Evolutionary conservation across 2,888 invertebrate genomes (phyloP).

Genomic region (Nemoura dubitans): DNA sequence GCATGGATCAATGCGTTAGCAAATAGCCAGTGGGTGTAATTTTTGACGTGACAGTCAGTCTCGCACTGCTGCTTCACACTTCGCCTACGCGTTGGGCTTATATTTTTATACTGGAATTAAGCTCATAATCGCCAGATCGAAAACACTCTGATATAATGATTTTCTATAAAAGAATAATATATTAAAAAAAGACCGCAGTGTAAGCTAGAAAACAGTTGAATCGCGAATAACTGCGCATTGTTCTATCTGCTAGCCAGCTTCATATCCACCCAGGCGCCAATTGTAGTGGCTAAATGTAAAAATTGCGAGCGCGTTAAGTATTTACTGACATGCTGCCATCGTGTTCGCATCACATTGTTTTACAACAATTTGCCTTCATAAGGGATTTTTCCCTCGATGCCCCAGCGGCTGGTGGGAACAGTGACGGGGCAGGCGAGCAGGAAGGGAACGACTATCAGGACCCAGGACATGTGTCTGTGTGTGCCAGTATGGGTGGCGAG

Average conservation of each 20-base stretch:
- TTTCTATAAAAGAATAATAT: neutral
- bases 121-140: neutral
- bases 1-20: neutral
- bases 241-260: neutral
- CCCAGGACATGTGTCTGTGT: no score
- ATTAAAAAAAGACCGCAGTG: neutral
- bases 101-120: neutral
- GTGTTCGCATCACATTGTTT: neutral
- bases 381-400: no score
- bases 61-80: neutral
- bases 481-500: no score
- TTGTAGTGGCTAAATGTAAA: neutral
- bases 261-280: neutral
- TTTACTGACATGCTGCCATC: neutral
- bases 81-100: neutral
- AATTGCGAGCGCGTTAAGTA: neutral
- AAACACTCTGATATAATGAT: neutral
- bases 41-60: neutral
- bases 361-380: no score
- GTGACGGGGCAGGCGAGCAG: no score
- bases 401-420: no score
- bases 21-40: neutral
- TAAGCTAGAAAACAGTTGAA: neutral
- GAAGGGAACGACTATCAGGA: no score
- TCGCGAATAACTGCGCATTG: no score